Conservation (phyloP, 2,888 invertebrate species). For the Mimumesa dahlbomi region DNA sequence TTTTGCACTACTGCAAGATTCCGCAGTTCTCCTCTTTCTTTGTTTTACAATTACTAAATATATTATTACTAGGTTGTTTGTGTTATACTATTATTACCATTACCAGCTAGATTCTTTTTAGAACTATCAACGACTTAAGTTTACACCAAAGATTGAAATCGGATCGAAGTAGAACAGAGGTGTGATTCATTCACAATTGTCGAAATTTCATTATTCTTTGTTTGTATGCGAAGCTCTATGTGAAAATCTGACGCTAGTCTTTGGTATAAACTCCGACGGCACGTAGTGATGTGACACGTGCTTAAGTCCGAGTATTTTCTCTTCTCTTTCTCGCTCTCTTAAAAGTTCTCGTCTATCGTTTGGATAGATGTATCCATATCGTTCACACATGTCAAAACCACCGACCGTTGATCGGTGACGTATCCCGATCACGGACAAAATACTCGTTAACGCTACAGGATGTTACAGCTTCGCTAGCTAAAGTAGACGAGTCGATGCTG, state of each 20-base stretch:
- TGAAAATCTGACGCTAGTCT: slow-evolving; percentile 23
- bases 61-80: slow-evolving; percentile 22
- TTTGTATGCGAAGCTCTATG: slow-evolving; percentile 8
- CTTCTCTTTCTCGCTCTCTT: slow-evolving; percentile 1
- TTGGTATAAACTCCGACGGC: slow-evolving; percentile 36
- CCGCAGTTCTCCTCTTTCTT: slow-evolving; percentile 5
- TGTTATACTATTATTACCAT: slow-evolving; percentile 39
- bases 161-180: slow-evolving; percentile 2
- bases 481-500: slow-evolving; percentile 50
- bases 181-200: slow-evolving; percentile 17
- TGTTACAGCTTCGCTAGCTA: slow-evolving; percentile 55
- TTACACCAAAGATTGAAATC: slow-evolving; percentile 32
- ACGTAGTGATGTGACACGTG: slow-evolving; percentile 20
- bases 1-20: slow-evolving; percentile 32
- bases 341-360: neutral
- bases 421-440: slow-evolving; percentile 26
- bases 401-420: slow-evolving; percentile 1
- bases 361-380: neutral
- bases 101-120: slow-evolving; percentile 28
- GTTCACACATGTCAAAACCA: too few species aligned
- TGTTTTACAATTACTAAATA: slow-evolving; percentile 26
- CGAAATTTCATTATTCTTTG: too few species aligned
- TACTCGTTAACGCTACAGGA: slow-evolving; percentile 42
- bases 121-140: slow-evolving; percentile 37
- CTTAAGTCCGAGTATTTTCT: slow-evolving; percentile 39